Evolutionary conservation across 30 jellyfish, hydroid and myxozoan species (phyloP).

Genomic region (Aurelia aurita): DNA sequence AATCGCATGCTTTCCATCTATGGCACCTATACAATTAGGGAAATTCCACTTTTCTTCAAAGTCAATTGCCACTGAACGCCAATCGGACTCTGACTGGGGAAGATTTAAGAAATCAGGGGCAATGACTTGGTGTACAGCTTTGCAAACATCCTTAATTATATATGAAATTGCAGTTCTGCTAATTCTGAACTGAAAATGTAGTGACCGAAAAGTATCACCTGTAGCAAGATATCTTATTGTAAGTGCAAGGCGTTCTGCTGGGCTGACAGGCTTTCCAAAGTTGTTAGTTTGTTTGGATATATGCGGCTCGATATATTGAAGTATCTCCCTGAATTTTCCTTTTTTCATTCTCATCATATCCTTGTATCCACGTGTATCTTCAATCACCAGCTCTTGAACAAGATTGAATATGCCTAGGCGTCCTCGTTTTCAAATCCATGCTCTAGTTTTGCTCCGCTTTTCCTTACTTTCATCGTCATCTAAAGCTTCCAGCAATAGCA

Average conservation of each 20-base stretch:
- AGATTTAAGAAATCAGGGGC: background rate
- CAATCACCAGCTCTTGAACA: too few species aligned
- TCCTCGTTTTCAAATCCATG: constrained; percentile 8
- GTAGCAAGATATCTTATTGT: constrained; percentile 52
- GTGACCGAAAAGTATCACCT: constrained; percentile 55
- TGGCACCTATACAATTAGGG: constrained; percentile 77
- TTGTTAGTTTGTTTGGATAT: background rate
- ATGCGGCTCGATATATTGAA: background rate
- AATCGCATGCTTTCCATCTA: constrained; percentile 70
- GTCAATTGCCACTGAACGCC: constrained; percentile 16
- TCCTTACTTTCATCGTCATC: constrained; percentile 15
- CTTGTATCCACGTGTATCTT: constrained; percentile 1
- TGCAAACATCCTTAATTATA: background rate
- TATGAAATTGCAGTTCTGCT: background rate
- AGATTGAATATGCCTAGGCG: constrained; percentile 17
- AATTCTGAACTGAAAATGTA: constrained; percentile 59
- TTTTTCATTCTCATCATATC: background rate
- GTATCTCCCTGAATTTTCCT: background rate
- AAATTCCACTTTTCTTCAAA: constrained; percentile 74
- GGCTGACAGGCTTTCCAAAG: constrained; percentile 28
- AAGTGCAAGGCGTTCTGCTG: constrained; percentile 44
- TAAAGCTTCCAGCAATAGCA: too few species aligned
- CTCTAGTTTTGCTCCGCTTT: constrained; percentile 13
- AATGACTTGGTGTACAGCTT: background rate
- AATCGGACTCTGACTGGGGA: constrained; percentile 3